phyloP scores from a whole-genome alignment of 2,888 invertebrate species.

The Blera fallax region DNA sequence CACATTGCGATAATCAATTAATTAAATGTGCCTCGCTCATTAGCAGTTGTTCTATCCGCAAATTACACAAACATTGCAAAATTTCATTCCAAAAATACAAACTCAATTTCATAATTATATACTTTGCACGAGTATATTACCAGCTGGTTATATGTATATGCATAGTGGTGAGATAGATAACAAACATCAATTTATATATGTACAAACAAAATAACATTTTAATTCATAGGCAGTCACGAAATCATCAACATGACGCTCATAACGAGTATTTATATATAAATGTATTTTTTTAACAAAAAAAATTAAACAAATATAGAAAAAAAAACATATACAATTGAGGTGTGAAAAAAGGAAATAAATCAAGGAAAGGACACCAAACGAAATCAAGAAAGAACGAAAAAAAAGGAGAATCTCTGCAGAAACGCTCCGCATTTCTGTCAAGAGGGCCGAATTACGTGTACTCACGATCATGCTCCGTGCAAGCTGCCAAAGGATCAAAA shows the following conservation, averaged over 20 bases:
- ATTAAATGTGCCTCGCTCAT: not conserved
- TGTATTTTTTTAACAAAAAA: not conserved
- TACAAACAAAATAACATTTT: slow-evolving; percentile 44
- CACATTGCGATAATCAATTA: slow-evolving; percentile 46
- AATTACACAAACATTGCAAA: slow-evolving; percentile 53
- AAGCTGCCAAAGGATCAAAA: slow-evolving; percentile 85
- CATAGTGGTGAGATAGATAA: slow-evolving; percentile 42
- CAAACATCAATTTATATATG: slow-evolving; percentile 47
- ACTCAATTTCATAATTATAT: slow-evolving; percentile 29
- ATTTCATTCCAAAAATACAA: slow-evolving; percentile 50
- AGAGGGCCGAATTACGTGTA: slow-evolving; percentile 82
- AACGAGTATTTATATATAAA: slow-evolving; percentile 2
- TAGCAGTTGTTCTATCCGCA: slow-evolving; percentile 6
- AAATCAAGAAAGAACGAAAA: not conserved
- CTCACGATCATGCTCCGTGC: slow-evolving; percentile 96
- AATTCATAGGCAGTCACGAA: slow-evolving; percentile 60
- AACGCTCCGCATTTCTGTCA: slow-evolving; percentile 14
- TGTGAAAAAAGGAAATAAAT: slow-evolving; percentile 1
- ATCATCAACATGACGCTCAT: slow-evolving; percentile 57
- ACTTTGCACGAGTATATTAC: slow-evolving; percentile 11
- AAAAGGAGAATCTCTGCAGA: slow-evolving; percentile 29
- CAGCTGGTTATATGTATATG: slow-evolving; percentile 16
- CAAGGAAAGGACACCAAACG: not conserved
- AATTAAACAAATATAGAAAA: not conserved
- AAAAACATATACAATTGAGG: not conserved